Base-by-base conservation (phyloP, 1,140 invertebrate species). In the Drosophila miranda region DNA sequence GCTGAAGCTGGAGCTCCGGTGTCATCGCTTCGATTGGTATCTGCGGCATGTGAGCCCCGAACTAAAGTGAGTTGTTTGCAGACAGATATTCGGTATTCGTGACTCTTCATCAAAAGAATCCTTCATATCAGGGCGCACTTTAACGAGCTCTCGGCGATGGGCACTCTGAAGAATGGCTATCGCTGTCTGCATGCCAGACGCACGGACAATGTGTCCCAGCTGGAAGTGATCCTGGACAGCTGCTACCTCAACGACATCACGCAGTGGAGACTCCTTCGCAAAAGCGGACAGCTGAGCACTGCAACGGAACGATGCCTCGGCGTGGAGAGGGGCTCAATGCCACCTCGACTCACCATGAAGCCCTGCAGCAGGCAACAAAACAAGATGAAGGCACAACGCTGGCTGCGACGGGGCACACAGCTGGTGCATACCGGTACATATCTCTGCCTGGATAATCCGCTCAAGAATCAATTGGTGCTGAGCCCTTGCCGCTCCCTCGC, bases 11-110 rank as follows among this genome's bases (percentile, higher is more conserved):
- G 93, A 93, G 69, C 92, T 97, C 1, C 92, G 95, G 2, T 99
- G 99, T 89, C 95, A 96, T 87, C 92, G 92, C 54, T 99, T 99
- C 87, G 93, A 95, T 56, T 99, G 99, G 99, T 99, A 98, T 91
- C 92, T 99, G 62, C 94, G 96, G 41, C 98, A 98, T 90, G 94
- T 99, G 62, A 95, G 66, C 26, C 59, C 70, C 30, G 70, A 90
- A 55, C 81, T 90, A 23, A 90, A 74, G 89, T 90, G 51, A 87
- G 86, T 80, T 23, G 0, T 11, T 3, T 8, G 30, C 8, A 2
- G 30, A 5, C 23, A 53, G 38, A 1, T 66, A 52, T 66, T n/a
- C 11, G 21, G 3, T 26, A 26, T 26, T 26, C 21, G 48, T 23
- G 19, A 9, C 69, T 23, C 30, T 51, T 70, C 51, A 59, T 38